These are phyloP conservation scores for Mythimna vitellina DNA, from an alignment of 2,888 invertebrate species.

Conservation along the genomic window DNA sequence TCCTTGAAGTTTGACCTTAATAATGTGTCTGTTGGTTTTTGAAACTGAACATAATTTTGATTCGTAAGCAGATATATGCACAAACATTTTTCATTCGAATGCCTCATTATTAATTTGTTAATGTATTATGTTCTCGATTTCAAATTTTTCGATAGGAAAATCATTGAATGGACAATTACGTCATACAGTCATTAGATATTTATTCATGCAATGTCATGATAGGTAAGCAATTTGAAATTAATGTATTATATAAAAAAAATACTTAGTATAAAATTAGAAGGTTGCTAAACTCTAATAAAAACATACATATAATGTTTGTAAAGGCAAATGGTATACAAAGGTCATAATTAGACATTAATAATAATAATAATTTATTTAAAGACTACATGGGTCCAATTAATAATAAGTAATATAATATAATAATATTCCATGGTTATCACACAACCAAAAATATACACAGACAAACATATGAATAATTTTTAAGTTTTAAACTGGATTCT, in stretches of 20 bases:
- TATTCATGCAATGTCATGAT: slow-evolving; percentile 25
- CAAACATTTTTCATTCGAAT: not conserved
- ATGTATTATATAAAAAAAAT: not conserved
- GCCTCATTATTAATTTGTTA: not conserved
- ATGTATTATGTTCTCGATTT: not conserved
- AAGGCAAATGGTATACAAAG: not conserved
- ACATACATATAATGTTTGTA: not conserved
- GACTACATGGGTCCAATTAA: no score
- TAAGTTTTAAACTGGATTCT: no score
- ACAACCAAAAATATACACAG: no score
- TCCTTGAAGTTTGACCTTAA: slow-evolving; percentile 17
- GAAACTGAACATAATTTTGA: not conserved
- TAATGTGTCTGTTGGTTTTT: not conserved
- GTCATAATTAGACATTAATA: not conserved
- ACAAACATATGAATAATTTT: no score
- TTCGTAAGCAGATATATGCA: not conserved
- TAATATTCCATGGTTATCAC: no score
- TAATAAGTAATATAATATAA: no score
- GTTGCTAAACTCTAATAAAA: slow-evolving; percentile 16
- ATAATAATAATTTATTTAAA: no score
- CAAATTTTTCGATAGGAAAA: slow-evolving; percentile 1
- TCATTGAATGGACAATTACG: not conserved
- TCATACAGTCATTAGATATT: slow-evolving; percentile 9
- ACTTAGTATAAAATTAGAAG: not conserved
- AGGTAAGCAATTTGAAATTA: not conserved